phyloP scores from a whole-genome alignment of 2,888 invertebrate species.

The Lottia scabra region DNA sequence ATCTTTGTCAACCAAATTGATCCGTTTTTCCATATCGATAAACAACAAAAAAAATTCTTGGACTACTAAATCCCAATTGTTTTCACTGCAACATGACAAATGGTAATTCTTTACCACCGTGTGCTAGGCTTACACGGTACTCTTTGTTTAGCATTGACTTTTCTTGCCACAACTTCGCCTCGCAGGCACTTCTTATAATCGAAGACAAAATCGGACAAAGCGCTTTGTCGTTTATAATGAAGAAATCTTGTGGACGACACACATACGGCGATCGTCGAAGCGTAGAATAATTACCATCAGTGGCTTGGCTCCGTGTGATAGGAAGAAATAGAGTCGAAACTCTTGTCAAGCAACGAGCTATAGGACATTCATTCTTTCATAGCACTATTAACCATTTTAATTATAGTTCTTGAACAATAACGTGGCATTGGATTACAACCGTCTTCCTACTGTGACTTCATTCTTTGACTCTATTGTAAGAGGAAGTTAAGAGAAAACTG shows the following conservation, averaged over 20 bases:
- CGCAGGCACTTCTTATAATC: not conserved
- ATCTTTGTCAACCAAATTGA: too few species aligned
- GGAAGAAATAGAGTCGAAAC: not conserved
- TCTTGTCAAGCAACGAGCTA: not conserved
- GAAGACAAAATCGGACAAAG: conserved; percentile 4
- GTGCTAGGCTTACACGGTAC: not conserved
- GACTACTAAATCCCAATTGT: too few species aligned
- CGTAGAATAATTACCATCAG: not conserved
- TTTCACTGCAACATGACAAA: too few species aligned
- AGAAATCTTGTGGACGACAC: not conserved
- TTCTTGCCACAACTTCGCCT: not conserved
- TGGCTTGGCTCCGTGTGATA: not conserved
- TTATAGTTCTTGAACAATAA: not conserved
- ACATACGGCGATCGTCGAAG: not conserved
- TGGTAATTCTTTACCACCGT: too few species aligned
- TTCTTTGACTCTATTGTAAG: too few species aligned
- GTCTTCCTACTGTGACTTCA: too few species aligned
- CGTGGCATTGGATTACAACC: too few species aligned
- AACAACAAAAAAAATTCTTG: too few species aligned
- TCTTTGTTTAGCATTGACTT: conserved; percentile 1
- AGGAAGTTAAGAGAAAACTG: too few species aligned
- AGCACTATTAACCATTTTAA: not conserved
- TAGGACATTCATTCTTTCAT: not conserved
- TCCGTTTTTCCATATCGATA: too few species aligned
- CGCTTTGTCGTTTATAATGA: not conserved